Percentiles rank a stretch among this genome's conserved stretches.
Evolutionary conservation across 2,888 invertebrate species (phyloP).

Genomic region (Mythimna vitellina): DNA sequence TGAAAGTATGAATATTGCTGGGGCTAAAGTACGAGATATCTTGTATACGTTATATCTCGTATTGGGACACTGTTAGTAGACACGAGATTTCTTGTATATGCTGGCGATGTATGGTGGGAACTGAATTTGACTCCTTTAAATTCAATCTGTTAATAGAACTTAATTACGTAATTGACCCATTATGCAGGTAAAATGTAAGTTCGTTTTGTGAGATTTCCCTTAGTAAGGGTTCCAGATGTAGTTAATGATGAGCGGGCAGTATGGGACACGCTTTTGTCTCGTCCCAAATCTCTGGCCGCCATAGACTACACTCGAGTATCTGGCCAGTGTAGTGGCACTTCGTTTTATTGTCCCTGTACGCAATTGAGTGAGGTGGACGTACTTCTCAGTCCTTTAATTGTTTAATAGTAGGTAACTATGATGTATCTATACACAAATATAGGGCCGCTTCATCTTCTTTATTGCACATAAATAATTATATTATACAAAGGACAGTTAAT

Average conservation of each 20-base stretch:
- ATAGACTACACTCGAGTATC: constrained; percentile 32
- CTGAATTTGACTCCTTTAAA: too few species aligned
- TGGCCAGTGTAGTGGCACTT: constrained; percentile 28
- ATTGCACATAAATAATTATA: too few species aligned
- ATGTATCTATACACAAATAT: neutral
- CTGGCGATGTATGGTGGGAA: too few species aligned
- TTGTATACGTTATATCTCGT: too few species aligned
- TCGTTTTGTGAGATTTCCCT: neutral
- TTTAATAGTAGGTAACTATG: too few species aligned
- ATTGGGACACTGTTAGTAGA: too few species aligned
- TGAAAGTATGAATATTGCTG: too few species aligned
- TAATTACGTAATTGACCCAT: neutral
- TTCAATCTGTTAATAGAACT: too few species aligned
- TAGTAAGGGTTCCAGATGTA: constrained; percentile 56
- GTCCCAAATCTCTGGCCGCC: constrained; percentile 38
- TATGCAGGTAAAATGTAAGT: neutral
- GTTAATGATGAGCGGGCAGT: constrained; percentile 40
- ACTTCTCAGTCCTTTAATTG: neutral
- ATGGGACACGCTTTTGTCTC: constrained; percentile 55
- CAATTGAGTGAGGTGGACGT: constrained; percentile 30
- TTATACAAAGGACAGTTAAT: too few species aligned
- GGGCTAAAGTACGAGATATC: too few species aligned
- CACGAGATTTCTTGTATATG: too few species aligned
- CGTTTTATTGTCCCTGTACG: constrained; percentile 44
- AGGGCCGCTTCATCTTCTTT: too few species aligned